These are phyloP conservation scores for Siderastrea radians DNA, from an alignment of 92 coral and sea anemone species.

Conservation along the genomic window DNA sequence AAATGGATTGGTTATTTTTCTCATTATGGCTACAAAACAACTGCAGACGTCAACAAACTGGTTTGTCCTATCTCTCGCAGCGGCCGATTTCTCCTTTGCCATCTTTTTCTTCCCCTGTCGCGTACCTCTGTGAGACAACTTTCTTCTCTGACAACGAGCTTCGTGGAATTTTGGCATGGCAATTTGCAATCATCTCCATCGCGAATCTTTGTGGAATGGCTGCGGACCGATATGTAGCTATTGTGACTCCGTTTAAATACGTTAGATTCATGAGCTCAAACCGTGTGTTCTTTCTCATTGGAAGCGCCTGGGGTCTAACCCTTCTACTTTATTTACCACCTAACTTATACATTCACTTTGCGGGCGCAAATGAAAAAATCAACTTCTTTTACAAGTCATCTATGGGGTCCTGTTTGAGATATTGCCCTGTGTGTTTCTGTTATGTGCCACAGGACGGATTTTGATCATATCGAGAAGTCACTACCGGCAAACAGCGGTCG, in stretches of 20 bases:
- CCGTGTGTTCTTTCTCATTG: background rate
- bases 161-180: conserved; percentile 12
- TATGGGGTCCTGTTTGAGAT: conserved; percentile 4
- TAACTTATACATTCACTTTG: conserved; percentile 8
- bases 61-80: background rate
- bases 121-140: background rate
- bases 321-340: conserved; percentile 3
- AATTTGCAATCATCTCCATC: background rate
- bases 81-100: conserved; percentile 44
- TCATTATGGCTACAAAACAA: conserved; percentile 28
- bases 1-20: conserved; percentile 45
- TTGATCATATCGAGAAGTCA: conserved; percentile 62
- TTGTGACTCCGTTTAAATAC: conserved; percentile 12
- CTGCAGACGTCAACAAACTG: conserved; percentile 52
- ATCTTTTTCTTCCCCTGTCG: background rate
- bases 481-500: conserved; percentile 58
- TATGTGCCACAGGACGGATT: conserved; percentile 28
- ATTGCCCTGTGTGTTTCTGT: conserved; percentile 1
- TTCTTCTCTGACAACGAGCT: background rate
- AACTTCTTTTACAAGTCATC: conserved; percentile 17
- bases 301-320: conserved; percentile 5
- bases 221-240: conserved; percentile 40
- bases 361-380: background rate
- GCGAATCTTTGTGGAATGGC: conserved; percentile 65
- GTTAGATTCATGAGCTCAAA: background rate